Base-by-base conservation (phyloP, 2,797 vertebrate species). In the Tragopan temminckii region DNA sequence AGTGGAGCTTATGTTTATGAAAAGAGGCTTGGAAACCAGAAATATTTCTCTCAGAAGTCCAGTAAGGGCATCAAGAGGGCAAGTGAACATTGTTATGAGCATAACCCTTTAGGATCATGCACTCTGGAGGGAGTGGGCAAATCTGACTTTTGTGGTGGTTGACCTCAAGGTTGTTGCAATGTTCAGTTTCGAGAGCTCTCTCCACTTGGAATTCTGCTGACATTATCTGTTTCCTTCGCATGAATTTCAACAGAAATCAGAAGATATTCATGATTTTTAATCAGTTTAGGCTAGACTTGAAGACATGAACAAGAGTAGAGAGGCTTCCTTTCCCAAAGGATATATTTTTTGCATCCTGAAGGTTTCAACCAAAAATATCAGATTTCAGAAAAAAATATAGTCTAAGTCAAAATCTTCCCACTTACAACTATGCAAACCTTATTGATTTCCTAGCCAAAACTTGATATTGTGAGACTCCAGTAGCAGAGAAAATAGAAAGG, bases 1-100 rank as follows among this genome's bases (percentile, higher is more conserved):
- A 90, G 75, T 80, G 53, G 84, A 80, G 66, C 87, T 94, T 91
- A 71, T 94, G 57, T 90, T 96, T 95, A 74, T 88, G 93, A 85
- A 87, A 13, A 61, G 29, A 85, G 42, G 82, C 58, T 81, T 86
- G 71, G 88, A 93, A 87, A 89, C 84, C 81, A 80, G 72, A 93
- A 81, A 48, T 89, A 59, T 94, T 94, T 94, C 67, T 83, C 66
- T 89, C 81, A 93, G 42, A 81, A 57, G 31, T 89, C 69, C 42
- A 7, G 79, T 80, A 94, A 93, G 79, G 81, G 76, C 81, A 96
- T 7, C 33, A 52, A 71, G 9, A 89, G 81, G 79, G 45, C 62
- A 93, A 94, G 42, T 31, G 57, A 77, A 64, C 10, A 31, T 42
- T 92, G 52, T 71, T 70, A 66, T 71, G 29, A 55, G 21, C 17